Evolutionary conservation across 92 coral and sea anemone species (phyloP).

Genomic region (Paragorgia papillata): DNA sequence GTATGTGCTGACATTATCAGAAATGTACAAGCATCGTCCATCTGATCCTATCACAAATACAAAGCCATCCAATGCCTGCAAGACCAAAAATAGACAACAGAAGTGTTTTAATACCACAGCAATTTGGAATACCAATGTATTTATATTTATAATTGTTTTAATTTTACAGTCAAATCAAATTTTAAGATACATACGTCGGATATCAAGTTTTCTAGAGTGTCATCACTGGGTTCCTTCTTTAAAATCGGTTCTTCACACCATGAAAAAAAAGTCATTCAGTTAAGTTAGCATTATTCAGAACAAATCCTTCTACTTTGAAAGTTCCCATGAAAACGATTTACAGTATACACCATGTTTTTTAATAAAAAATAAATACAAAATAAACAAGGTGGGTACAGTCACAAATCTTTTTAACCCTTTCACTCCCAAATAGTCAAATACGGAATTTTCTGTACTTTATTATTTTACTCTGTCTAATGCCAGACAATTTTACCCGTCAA

Average conservation of each 20-base stretch:
- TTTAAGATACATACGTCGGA: constrained; percentile 5
- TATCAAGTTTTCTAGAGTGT: constrained; percentile 5
- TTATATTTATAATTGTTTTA: background rate
- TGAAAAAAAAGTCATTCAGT: background rate
- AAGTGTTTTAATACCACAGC: background rate
- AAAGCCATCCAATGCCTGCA: constrained; percentile 97
- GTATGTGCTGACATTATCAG: constrained; percentile 85
- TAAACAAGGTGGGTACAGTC: too few species aligned
- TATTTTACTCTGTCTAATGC: too few species aligned
- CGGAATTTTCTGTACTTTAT: too few species aligned
- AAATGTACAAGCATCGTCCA: constrained; percentile 88
- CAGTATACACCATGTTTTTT: too few species aligned
- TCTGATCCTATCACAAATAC: constrained; percentile 96
- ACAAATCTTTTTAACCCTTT: too few species aligned
- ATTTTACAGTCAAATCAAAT: background rate
- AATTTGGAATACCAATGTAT: background rate
- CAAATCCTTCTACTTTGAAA: too few species aligned
- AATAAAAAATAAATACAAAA: too few species aligned
- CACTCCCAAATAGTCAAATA: too few species aligned
- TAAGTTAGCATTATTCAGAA: too few species aligned
- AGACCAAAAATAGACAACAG: background rate
- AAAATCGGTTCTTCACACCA: background rate
- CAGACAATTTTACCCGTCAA: too few species aligned
- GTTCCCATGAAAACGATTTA: too few species aligned
- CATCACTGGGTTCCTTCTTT: background rate